phyloP scores from a whole-genome alignment of 2,888 invertebrate species.

The Cheilosia impressa region DNA sequence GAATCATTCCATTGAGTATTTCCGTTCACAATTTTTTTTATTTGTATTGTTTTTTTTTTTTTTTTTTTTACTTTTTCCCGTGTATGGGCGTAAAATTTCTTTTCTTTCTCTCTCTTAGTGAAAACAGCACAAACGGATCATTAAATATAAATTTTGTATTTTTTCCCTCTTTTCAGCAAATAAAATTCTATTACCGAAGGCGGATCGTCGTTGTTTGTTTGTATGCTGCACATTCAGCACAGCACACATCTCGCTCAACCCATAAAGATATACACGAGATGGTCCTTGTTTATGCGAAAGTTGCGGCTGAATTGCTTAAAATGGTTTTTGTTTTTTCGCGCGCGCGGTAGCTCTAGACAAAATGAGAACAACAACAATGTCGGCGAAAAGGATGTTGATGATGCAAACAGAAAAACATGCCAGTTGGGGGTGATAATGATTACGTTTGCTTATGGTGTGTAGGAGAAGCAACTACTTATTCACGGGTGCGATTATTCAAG shows the following conservation, averaged over 20 bases:
- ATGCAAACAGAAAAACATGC: constrained; percentile 62
- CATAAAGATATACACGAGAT: constrained; percentile 36
- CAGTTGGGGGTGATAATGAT: constrained; percentile 59
- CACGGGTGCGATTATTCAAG: constrained; percentile 56
- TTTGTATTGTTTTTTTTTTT: constrained; percentile 28
- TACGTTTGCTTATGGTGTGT: not conserved
- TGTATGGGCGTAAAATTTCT: constrained; percentile 15
- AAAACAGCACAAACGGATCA: constrained; percentile 40
- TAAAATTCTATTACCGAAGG: constrained; percentile 45
- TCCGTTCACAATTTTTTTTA: constrained; percentile 33
- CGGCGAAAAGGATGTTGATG: constrained; percentile 40
- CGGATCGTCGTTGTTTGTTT: constrained; percentile 47
- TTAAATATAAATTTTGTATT: constrained; percentile 61
- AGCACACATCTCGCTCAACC: not conserved
- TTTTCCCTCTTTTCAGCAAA: constrained; percentile 13
- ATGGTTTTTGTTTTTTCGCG: constrained; percentile 30
- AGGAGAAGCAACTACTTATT: constrained; percentile 19
- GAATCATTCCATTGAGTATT: constrained; percentile 38
- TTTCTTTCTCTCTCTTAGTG: not conserved
- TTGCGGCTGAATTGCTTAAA: constrained; percentile 40
- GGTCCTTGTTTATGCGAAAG: constrained; percentile 53
- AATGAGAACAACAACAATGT: constrained; percentile 7
- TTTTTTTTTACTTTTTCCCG: not conserved
- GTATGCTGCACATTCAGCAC: constrained; percentile 39
- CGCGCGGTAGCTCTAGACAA: constrained; percentile 25